Conservation (phyloP, 1,140 invertebrate species). For the Pachypsylla venusta region DNA sequence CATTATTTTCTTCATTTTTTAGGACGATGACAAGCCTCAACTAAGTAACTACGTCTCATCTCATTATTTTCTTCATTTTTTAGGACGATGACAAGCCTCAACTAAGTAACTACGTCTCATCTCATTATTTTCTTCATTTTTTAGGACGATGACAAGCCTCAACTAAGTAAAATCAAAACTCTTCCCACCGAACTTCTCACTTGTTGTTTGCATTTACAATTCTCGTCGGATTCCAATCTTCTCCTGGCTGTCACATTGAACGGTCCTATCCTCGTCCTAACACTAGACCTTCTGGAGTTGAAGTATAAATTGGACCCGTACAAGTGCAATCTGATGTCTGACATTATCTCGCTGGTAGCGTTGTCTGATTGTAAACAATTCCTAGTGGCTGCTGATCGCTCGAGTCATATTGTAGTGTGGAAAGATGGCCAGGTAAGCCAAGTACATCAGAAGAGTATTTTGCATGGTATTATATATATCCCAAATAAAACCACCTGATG, state of each 20-base stretch:
- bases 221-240: not conserved
- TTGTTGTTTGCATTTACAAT: not conserved
- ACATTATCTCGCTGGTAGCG: conserved; percentile 34
- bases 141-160: not conserved
- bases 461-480: no score
- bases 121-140: no score
- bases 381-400: conserved; percentile 41
- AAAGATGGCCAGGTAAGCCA: conserved; percentile 26
- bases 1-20: no score
- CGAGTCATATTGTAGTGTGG: conserved; percentile 45
- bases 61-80: no score
- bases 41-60: no score
- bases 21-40: no score
- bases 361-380: conserved; percentile 42
- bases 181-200: not conserved
- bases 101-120: no score
- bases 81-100: not conserved
- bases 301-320: not conserved
- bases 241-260: not conserved
- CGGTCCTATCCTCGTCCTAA: conserved; percentile 2
- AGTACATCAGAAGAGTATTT: not conserved
- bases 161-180: not conserved
- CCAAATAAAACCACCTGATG: no score
- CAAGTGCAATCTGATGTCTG: conserved; percentile 30
- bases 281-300: not conserved